phyloP scores from a whole-genome alignment of 1,140 invertebrate genomes.

The Drosophila navojoa region DNA sequence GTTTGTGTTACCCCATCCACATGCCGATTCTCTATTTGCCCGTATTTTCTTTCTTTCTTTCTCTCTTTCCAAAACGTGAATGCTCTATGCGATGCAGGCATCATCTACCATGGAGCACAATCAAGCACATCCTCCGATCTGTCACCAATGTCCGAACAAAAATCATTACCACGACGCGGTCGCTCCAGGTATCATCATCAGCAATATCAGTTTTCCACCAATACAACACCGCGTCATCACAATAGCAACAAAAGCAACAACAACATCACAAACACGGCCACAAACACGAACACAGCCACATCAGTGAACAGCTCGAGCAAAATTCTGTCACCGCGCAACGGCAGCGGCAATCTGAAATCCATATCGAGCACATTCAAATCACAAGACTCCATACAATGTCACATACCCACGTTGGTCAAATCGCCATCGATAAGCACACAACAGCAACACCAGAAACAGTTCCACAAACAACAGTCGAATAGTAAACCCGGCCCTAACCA shows the following conservation, averaged over 20 bases:
- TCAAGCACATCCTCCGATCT: conserved; percentile 91
- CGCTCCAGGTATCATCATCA: conserved; percentile 87
- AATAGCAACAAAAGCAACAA: conserved; percentile 80
- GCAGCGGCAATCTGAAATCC: conserved; percentile 76
- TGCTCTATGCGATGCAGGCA: conserved; percentile 85
- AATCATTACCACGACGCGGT: conserved; percentile 88
- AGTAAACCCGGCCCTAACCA: conserved; percentile 40
- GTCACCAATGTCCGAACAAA: conserved; percentile 91
- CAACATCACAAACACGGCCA: conserved; percentile 68
- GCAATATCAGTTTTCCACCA: conserved; percentile 84
- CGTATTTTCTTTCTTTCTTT: conserved; percentile 71
- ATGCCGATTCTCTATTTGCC: conserved; percentile 62
- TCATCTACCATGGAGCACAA: conserved; percentile 90
- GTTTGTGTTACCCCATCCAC: conserved; percentile 34
- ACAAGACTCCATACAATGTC: conserved; percentile 83
- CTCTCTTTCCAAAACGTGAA: conserved; percentile 46
- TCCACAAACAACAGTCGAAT: conserved; percentile 67
- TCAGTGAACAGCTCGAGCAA: conserved; percentile 67
- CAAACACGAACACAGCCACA: conserved; percentile 66
- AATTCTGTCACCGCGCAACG: conserved; percentile 79
- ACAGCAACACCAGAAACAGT: conserved; percentile 82
- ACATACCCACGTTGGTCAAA: conserved; percentile 83
- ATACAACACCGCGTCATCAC: conserved; percentile 84
- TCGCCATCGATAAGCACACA: conserved; percentile 82
- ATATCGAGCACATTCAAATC: conserved; percentile 83